A percentile compares a stretch with the other conserved stretches of the same genome.
Conservation (phyloP, 2,888 invertebrate genomes). For the Lepidochrysops patricia region DNA sequence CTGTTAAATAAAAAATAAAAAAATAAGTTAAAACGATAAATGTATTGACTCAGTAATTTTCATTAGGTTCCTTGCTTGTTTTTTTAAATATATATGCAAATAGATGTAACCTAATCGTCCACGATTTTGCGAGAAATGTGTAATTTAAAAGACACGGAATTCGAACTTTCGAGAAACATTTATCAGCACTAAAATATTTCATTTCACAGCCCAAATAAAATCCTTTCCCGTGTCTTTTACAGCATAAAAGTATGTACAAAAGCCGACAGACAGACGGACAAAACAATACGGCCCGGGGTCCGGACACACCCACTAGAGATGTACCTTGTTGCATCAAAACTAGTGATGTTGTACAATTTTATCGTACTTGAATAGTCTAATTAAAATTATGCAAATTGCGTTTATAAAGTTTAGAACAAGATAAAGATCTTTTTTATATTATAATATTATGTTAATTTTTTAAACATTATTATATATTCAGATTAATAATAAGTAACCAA, state of each 20-base stretch:
- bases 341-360: slow-evolving; percentile 33
- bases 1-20: no score
- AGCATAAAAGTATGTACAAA: slow-evolving; percentile 32
- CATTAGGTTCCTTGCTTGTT: no score
- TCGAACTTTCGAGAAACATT: background rate
- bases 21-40: no score
- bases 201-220: slow-evolving; percentile 23
- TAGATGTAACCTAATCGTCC: no score
- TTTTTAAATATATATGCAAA: no score
- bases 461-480: background rate
- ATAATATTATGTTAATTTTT: background rate
- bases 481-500: slow-evolving; percentile 3
- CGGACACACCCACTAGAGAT: slow-evolving; percentile 57
- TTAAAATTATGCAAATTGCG: slow-evolving; percentile 2
- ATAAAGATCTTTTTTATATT: background rate
- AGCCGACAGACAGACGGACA: slow-evolving; percentile 64
- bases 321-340: background rate
- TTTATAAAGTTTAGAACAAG: background rate
- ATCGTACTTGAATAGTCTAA: background rate
- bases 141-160: background rate
- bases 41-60: no score
- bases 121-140: background rate
- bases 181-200: background rate
- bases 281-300: slow-evolving; percentile 67
- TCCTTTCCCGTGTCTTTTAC: slow-evolving; percentile 41